A percentile compares a stretch with the other conserved stretches of the same genome.
Conservation (phyloP, 2,888 invertebrate genomes). For the Embidobia sp. region DNA sequence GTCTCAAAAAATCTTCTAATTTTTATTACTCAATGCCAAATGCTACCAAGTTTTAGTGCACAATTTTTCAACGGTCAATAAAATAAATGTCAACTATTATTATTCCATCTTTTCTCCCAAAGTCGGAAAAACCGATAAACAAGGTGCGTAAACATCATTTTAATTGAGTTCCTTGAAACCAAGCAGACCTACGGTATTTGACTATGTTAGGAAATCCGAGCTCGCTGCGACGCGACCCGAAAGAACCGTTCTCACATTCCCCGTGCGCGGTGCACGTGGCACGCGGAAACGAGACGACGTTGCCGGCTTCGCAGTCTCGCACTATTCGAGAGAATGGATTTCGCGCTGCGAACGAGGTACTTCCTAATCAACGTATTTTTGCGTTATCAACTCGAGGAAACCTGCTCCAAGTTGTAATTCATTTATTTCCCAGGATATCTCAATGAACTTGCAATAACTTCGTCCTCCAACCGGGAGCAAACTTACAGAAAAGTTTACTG, state of each 20-base stretch:
- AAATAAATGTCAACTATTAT: too few species aligned
- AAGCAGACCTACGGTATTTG: too few species aligned
- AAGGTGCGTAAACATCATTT: too few species aligned
- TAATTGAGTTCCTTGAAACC: too few species aligned
- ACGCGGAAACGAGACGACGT: constrained; percentile 39
- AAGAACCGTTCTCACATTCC: constrained; percentile 41
- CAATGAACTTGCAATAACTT: constrained; percentile 2
- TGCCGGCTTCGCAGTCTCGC: constrained; percentile 42
- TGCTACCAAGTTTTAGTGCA: too few species aligned
- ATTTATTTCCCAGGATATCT: background rate
- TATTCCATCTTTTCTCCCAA: too few species aligned
- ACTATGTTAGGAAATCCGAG: constrained; percentile 18
- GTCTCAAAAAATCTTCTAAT: too few species aligned
- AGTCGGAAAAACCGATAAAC: too few species aligned
- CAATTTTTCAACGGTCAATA: too few species aligned
- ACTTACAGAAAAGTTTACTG: constrained; percentile 3
- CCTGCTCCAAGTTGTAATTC: too few species aligned
- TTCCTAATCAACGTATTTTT: constrained; percentile 6
- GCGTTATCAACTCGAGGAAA: background rate
- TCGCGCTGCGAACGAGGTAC: constrained; percentile 16
- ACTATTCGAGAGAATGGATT: constrained; percentile 39
- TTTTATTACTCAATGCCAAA: too few species aligned
- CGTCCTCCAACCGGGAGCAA: background rate
- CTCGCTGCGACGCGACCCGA: constrained; percentile 14
- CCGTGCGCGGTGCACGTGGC: constrained; percentile 39